phyloP scores from a whole-genome alignment of 2,797 vertebrate species.

The Vespertilio murinus region DNA sequence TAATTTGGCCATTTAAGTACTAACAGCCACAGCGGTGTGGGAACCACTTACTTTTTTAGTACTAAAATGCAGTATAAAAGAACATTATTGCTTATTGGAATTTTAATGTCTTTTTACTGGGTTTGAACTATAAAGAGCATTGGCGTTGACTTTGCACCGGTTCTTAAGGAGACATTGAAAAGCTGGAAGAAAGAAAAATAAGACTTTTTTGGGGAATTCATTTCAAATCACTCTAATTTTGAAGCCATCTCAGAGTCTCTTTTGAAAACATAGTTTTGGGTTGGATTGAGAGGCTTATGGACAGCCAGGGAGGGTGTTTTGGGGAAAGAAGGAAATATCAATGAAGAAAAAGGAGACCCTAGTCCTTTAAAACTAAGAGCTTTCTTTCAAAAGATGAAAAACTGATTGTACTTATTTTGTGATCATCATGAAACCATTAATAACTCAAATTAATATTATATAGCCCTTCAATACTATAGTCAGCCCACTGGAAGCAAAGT shows the following conservation, averaged over 20 bases:
- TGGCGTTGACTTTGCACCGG: slow-evolving; percentile 54
- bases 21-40: slow-evolving; percentile 63
- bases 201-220: slow-evolving; percentile 47
- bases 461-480: not conserved
- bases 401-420: slow-evolving; percentile 9
- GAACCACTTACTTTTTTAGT: slow-evolving; percentile 67
- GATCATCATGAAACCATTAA: not conserved
- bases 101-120: slow-evolving; percentile 71
- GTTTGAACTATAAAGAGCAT: slow-evolving; percentile 56
- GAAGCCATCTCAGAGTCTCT: not conserved
- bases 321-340: not conserved
- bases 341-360: fast-evolving
- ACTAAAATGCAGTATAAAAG: slow-evolving; percentile 71
- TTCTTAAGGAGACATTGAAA: slow-evolving; percentile 72
- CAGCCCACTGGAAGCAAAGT: not conserved
- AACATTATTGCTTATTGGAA: slow-evolving; percentile 72
- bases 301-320: not conserved
- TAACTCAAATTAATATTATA: not conserved
- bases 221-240: not conserved
- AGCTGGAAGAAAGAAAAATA: not conserved
- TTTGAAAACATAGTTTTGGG: not conserved
- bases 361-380: not conserved
- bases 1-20: slow-evolving; percentile 77
- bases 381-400: slow-evolving; percentile 42
- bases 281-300: not conserved